Evolutionary conservation across 2,797 vertebrate species (phyloP).

Genomic region (Peromyscus aztecus): DNA sequence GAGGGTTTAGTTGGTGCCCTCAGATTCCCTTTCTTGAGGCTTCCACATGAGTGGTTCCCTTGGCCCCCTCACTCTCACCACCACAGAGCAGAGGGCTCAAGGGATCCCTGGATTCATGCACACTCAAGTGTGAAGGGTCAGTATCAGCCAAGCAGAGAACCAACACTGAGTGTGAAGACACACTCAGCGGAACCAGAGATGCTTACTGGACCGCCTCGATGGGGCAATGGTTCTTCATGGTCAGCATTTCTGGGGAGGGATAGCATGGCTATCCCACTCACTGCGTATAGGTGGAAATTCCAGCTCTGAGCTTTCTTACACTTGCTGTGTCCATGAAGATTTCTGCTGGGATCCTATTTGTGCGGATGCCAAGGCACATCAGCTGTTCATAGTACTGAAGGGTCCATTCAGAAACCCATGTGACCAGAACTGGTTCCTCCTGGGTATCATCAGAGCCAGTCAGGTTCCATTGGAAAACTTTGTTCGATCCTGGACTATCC

Average conservation of each 20-base stretch:
- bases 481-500: slow-evolving; percentile 63
- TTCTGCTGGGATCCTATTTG: background rate
- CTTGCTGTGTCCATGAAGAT: background rate
- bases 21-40: background rate
- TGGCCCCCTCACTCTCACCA: slow-evolving; percentile 31
- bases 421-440: background rate
- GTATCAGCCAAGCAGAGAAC: background rate
- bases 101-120: background rate
- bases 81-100: background rate
- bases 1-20: slow-evolving; percentile 54
- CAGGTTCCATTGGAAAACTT: background rate
- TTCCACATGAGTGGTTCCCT: background rate
- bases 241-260: background rate
- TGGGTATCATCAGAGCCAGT: fast-evolving
- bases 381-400: background rate
- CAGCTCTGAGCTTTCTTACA: background rate
- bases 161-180: background rate
- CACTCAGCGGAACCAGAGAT: background rate
- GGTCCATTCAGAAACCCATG: background rate
- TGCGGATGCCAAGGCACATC: background rate
- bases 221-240: background rate
- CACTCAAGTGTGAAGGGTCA: background rate
- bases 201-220: background rate
- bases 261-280: background rate
- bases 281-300: background rate